phyloP scores from a whole-genome alignment of 2,888 invertebrate genomes.

The Andrena trimmerana region DNA sequence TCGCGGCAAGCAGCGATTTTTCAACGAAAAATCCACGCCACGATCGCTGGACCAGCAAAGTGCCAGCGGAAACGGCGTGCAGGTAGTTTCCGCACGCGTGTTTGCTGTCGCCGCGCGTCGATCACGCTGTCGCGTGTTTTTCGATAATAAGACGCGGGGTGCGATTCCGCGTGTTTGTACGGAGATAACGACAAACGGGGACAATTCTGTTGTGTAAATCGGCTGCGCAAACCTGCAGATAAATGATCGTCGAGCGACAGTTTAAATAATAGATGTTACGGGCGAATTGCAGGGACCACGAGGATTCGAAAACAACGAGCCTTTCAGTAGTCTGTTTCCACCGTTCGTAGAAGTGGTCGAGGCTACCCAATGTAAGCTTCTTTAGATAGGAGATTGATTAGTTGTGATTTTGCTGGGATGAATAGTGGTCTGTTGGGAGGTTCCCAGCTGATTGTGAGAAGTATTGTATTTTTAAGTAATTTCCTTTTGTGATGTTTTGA shows the following conservation, averaged over 20 bases:
- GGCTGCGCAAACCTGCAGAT: conserved; percentile 42
- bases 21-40: background rate
- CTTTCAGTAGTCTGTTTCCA: background rate
- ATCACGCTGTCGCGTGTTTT: conserved; percentile 52
- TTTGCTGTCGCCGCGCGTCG: conserved; percentile 42
- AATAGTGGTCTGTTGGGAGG: no score
- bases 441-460: no score
- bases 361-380: background rate
- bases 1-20: conserved; percentile 14
- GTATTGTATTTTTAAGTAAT: no score
- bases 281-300: background rate
- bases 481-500: background rate
- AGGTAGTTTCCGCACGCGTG: conserved; percentile 28
- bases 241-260: conserved; percentile 51
- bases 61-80: conserved; percentile 17
- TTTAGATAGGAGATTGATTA: no score
- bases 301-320: background rate
- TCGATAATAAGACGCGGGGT: conserved; percentile 55
- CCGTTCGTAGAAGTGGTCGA: background rate
- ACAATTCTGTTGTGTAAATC: conserved; percentile 55
- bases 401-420: no score
- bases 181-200: conserved; percentile 25
- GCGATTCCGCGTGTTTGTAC: conserved; percentile 51
- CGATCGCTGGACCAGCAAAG: background rate
- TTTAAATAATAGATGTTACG: conserved; percentile 43